Conservation (phyloP, 2,888 invertebrate genomes). For the Alloplasta piceator region DNA sequence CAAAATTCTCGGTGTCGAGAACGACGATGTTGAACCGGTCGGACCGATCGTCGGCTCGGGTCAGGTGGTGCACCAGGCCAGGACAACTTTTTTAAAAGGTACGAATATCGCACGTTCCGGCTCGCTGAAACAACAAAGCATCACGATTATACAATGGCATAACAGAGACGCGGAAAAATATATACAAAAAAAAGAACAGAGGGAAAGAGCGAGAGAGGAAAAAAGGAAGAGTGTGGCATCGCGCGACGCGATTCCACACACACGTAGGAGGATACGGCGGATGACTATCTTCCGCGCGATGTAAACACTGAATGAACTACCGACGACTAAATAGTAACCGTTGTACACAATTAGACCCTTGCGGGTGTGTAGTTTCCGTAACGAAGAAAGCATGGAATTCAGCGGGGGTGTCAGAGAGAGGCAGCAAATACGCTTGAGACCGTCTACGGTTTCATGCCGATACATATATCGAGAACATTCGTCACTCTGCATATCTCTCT, state of each 20-base stretch:
- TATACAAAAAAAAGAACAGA: neutral
- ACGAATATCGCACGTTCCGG: constrained; percentile 89
- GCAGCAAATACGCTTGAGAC: constrained; percentile 22
- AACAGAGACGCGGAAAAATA: neutral
- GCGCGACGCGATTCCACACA: constrained; percentile 26
- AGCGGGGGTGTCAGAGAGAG: neutral
- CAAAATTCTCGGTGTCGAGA: constrained; percentile 76
- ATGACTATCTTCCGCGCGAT: neutral
- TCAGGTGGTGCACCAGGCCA: constrained; percentile 88
- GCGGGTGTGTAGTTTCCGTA: too few relatives aligned
- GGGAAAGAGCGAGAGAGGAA: neutral
- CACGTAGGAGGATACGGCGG: neutral
- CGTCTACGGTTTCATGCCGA: constrained; percentile 45
- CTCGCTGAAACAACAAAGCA: constrained; percentile 83
- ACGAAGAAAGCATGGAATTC: too few relatives aligned
- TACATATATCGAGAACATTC: constrained; percentile 45
- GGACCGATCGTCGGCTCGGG: constrained; percentile 71
- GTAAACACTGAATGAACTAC: constrained; percentile 4
- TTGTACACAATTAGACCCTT: neutral
- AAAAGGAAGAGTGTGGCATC: neutral
- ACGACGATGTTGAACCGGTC: constrained; percentile 68
- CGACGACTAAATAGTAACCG: neutral
- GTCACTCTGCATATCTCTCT: constrained; percentile 16
- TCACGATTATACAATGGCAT: constrained; percentile 3
- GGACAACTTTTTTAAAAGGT: constrained; percentile 91